These are phyloP conservation scores for Penelope pileata DNA, from an alignment of 2,113 vertebrate species.

Conservation along the genomic window DNA sequence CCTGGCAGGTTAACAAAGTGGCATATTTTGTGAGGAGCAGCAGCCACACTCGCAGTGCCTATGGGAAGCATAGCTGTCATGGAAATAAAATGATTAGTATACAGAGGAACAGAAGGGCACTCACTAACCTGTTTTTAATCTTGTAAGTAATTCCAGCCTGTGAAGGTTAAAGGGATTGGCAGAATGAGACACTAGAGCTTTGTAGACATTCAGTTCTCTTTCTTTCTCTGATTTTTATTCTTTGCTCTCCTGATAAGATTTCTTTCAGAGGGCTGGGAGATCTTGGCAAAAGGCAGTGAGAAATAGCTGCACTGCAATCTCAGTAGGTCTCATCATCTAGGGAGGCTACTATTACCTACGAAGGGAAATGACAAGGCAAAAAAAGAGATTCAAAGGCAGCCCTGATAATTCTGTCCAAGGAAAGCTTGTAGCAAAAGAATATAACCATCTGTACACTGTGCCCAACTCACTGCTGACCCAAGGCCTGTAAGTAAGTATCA, in stretches of 20 bases:
- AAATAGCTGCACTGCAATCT: not conserved
- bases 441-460: not conserved
- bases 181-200: not conserved
- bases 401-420: not conserved
- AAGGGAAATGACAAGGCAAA: not conserved
- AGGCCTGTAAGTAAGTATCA: not conserved
- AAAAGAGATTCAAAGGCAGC: not conserved
- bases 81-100: slow-evolving; percentile 9
- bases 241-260: not conserved
- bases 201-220: not conserved
- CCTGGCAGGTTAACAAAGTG: slow-evolving; percentile 8
- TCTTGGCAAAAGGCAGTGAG: not conserved
- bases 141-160: slow-evolving; percentile 11
- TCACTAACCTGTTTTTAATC: slow-evolving; percentile 5
- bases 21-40: not conserved
- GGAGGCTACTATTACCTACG: not conserved
- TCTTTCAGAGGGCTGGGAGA: not conserved
- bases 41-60: not conserved
- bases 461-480: not conserved
- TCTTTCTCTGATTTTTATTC: not conserved
- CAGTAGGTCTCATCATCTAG: not conserved
- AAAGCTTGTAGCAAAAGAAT: not conserved
- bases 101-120: slow-evolving; percentile 19
- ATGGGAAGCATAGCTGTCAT: not conserved
- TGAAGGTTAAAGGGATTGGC: slow-evolving; percentile 15